These are phyloP conservation scores for Stegodyphus dumicola DNA, from an alignment of 1,140 invertebrate species.

Conservation along the genomic window DNA sequence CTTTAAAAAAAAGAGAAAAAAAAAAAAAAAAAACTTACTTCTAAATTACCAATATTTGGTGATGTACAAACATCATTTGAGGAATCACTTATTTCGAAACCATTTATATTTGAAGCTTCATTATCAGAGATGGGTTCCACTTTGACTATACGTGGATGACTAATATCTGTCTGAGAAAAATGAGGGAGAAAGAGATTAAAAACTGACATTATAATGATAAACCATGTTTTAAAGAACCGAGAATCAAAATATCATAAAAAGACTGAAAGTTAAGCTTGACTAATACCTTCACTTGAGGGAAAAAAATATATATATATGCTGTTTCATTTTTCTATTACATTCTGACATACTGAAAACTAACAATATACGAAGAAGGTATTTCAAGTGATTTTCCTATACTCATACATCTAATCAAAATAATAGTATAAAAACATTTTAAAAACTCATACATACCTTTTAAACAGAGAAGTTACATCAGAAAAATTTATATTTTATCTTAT, in stretches of 20 bases:
- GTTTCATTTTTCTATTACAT: too few relatives aligned
- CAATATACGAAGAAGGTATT: too few relatives aligned
- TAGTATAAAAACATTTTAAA: too few relatives aligned
- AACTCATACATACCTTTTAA: too few relatives aligned
- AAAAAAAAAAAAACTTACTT: too few relatives aligned
- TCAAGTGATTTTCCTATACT: too few relatives aligned
- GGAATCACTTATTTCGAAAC: conserved; percentile 28
- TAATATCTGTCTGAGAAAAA: not conserved
- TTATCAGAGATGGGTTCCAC: conserved; percentile 16
- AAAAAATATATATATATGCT: not conserved
- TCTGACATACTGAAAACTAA: too few relatives aligned
- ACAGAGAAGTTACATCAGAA: too few relatives aligned
- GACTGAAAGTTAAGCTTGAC: not conserved
- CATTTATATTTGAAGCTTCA: conserved; percentile 20
- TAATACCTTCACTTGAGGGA: not conserved
- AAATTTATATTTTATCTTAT: too few relatives aligned
- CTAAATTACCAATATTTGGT: conserved; percentile 22
- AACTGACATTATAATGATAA: not conserved
- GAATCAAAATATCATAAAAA: not conserved
- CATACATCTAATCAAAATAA: too few relatives aligned
- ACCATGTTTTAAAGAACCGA: not conserved
- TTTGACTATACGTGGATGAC: conserved; percentile 4
- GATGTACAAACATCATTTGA: conserved; percentile 27
- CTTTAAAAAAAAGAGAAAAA: too few relatives aligned
- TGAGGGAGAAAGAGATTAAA: not conserved